These are phyloP conservation scores for Poecile atricapillus DNA, from an alignment of 2,113 vertebrate species.

Conservation along the genomic window DNA sequence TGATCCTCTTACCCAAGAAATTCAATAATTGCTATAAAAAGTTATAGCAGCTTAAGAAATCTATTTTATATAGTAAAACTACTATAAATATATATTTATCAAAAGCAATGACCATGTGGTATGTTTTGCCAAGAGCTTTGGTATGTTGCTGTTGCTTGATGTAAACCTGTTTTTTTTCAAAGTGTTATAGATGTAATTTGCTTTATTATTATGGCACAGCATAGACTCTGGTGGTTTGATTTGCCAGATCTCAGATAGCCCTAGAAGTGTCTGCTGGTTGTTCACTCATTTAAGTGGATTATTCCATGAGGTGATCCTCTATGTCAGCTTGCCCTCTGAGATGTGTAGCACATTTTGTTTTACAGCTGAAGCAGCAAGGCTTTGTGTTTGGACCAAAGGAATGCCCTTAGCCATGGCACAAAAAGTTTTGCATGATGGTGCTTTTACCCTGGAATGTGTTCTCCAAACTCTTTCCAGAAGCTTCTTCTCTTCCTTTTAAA, in stretches of 20 bases:
- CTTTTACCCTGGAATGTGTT: background rate
- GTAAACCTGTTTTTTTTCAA: background rate
- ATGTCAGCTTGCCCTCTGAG: background rate
- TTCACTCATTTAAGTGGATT: background rate
- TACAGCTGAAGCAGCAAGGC: background rate
- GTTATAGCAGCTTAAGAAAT: background rate
- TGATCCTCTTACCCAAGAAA: background rate
- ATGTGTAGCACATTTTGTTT: background rate
- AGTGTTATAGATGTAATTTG: background rate
- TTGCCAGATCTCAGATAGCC: background rate
- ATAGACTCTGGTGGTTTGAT: background rate
- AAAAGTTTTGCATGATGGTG: background rate
- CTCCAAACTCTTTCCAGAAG: background rate
- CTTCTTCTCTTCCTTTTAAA: background rate
- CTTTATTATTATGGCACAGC: background rate
- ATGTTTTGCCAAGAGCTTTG: background rate
- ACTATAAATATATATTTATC: background rate
- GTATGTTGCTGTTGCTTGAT: slow-evolving; percentile 2
- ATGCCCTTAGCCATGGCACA: background rate
- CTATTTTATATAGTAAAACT: background rate
- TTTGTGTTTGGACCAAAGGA: background rate
- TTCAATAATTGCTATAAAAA: background rate
- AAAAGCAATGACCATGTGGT: background rate
- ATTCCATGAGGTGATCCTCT: background rate
- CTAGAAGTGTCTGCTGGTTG: background rate